Evolutionary conservation across 2,888 invertebrate genomes (phyloP).

Genomic region (Biston stratarius): DNA sequence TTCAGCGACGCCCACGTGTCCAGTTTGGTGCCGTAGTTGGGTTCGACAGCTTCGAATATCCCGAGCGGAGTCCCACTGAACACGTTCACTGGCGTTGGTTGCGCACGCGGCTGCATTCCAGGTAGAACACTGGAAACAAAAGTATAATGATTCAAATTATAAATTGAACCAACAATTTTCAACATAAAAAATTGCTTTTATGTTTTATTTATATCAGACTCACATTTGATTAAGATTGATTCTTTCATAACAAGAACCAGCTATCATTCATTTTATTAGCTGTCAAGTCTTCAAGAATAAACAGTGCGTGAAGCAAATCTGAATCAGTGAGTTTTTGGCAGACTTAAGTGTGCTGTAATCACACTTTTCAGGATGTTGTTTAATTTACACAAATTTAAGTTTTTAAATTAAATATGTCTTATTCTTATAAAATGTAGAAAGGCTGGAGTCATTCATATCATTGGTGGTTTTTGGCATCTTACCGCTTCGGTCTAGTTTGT

Average conservation of each 20-base stretch:
- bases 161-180: too few species aligned
- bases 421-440: neutral
- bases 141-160: neutral
- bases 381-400: too few species aligned
- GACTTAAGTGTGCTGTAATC: too few species aligned
- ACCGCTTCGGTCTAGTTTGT: conserved; percentile 27
- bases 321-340: too few species aligned
- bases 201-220: too few species aligned
- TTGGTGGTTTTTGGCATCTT: neutral
- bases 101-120: conserved; percentile 21
- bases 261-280: too few species aligned
- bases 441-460: neutral
- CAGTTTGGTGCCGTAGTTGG: conserved; percentile 77
- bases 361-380: too few species aligned
- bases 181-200: too few species aligned
- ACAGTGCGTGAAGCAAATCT: too few species aligned
- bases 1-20: conserved; percentile 90
- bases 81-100: conserved; percentile 84
- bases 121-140: conserved; percentile 6
- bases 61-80: conserved; percentile 88
- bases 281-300: too few species aligned
- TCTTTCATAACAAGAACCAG: too few species aligned
- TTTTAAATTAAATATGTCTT: neutral
- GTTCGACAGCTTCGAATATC: conserved; percentile 84
- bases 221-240: too few species aligned